Evolutionary conservation across 2,888 invertebrate genomes (phyloP).

Genomic region (Bembecia ichneumoniformis): DNA sequence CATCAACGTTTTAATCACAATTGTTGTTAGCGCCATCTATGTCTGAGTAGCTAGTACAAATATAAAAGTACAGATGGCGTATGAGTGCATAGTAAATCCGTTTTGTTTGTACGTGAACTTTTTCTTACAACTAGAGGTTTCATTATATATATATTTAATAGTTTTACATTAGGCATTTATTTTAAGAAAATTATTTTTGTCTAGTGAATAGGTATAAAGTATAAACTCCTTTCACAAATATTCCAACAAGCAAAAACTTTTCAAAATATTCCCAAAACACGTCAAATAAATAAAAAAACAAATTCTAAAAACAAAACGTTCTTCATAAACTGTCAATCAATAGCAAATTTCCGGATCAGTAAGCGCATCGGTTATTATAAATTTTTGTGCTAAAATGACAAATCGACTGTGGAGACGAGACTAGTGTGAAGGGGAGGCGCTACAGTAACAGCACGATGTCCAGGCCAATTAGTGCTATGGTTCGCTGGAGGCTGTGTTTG

Average conservation of each 20-base stretch:
- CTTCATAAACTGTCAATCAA: conserved; percentile 26
- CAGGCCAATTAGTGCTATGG: conserved; percentile 34
- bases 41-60: conserved; percentile 37
- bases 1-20: background rate
- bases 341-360: conserved; percentile 26
- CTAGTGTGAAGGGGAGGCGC: conserved; percentile 18
- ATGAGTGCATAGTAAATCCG: conserved; percentile 7
- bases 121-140: background rate
- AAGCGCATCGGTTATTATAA: conserved; percentile 15
- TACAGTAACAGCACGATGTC: conserved; percentile 1
- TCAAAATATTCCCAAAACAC: background rate
- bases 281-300: conserved; percentile 29
- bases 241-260: no score
- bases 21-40: conserved; percentile 36
- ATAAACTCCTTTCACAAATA: no score
- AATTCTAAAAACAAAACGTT: conserved; percentile 50
- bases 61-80: conserved; percentile 31
- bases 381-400: conserved; percentile 50
- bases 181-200: no score
- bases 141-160: background rate
- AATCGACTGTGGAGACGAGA: conserved; percentile 41
- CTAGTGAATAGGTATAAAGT: no score
- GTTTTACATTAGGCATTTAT: no score
- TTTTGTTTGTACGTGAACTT: background rate
- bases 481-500: conserved; percentile 49